A percentile compares a stretch with the other conserved stretches of the same genome.
Conservation (phyloP, 37 sponge, comb jelly and placozoan species). For the Chondrosia reniformis region DNA sequence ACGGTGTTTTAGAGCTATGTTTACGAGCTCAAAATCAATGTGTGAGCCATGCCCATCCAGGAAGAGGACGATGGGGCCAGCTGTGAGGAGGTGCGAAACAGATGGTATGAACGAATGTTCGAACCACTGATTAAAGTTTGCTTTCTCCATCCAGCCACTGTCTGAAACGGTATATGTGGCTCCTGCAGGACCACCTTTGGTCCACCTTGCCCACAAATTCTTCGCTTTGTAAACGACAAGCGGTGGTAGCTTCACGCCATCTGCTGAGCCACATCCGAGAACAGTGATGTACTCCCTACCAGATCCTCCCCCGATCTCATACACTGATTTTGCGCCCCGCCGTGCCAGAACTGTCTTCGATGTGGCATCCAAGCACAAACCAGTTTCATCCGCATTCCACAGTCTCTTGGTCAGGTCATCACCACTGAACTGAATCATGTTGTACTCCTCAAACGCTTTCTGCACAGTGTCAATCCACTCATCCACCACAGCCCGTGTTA, state of each 20-base stretch:
- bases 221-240: conserved; percentile 40
- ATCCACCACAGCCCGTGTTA: neutral
- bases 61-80: conserved; percentile 29
- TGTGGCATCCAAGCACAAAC: conserved; percentile 26
- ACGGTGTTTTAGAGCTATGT: neutral
- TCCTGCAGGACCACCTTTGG: conserved; percentile 27
- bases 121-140: conserved; percentile 26
- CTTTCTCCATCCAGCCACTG: conserved; percentile 41
- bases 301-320: conserved; percentile 35
- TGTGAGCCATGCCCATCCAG: conserved; percentile 33
- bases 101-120: neutral
- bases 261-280: conserved; percentile 16
- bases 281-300: conserved; percentile 28
- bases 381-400: conserved; percentile 43
- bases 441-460: conserved; percentile 1
- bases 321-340: neutral
- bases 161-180: conserved; percentile 13
- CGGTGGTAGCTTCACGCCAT: conserved; percentile 29
- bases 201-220: conserved; percentile 26
- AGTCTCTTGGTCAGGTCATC: conserved; percentile 7
- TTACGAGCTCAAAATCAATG: neutral
- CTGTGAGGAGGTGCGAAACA: neutral
- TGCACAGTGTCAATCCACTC: conserved; percentile 13
- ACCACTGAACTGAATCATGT: neutral
- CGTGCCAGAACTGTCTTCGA: conserved; percentile 27